Conservation (phyloP, 23 tunicate species). For the Styela clava region DNA sequence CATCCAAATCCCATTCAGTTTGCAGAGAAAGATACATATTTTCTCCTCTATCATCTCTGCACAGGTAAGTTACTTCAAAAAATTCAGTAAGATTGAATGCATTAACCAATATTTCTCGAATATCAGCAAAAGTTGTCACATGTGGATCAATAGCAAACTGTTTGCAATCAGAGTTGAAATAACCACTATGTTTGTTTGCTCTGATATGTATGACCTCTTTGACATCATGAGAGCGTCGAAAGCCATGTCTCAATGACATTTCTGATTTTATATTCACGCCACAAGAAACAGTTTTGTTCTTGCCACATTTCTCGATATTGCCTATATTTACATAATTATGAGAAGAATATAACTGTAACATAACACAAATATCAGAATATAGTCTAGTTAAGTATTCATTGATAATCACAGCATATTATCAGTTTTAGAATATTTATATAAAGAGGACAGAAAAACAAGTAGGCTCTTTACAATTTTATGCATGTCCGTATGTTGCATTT, state of each 20-base stretch:
- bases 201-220: slow-evolving; percentile 87
- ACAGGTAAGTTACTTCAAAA: slow-evolving; percentile 76
- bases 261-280: too few species aligned
- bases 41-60: slow-evolving; percentile 93
- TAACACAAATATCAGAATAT: too few species aligned
- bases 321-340: too few species aligned
- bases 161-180: slow-evolving; percentile 86
- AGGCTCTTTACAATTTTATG: too few species aligned
- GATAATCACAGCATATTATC: too few species aligned
- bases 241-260: slow-evolving; percentile 17
- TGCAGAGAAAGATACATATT: slow-evolving; percentile 79
- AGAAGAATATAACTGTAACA: too few species aligned
- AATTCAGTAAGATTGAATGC: slow-evolving; percentile 80
- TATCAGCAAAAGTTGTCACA: slow-evolving; percentile 77
- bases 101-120: slow-evolving; percentile 69
- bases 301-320: too few species aligned
- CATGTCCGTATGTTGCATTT: too few species aligned
- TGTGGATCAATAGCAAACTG: slow-evolving; percentile 92
- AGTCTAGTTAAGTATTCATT: too few species aligned
- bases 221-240: slow-evolving; percentile 57
- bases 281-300: too few species aligned
- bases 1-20: slow-evolving; percentile 99
- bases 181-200: slow-evolving; percentile 86
- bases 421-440: too few species aligned
- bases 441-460: too few species aligned